phyloP scores from a whole-genome alignment of 2,797 vertebrate genomes.

The Chiroxiphia lanceolata region DNA sequence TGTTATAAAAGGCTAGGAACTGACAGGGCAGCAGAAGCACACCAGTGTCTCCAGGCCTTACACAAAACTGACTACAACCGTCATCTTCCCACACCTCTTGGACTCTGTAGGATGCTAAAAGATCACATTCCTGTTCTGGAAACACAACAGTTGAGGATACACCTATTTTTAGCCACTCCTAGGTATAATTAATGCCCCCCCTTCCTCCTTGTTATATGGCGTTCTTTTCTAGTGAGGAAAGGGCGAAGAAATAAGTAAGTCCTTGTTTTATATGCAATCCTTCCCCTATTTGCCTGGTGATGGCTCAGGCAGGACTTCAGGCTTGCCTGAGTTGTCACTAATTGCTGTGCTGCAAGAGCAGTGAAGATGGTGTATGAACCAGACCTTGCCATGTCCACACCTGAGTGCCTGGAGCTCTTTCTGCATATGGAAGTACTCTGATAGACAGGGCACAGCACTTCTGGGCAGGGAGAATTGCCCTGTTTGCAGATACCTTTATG shows the following conservation, averaged over 20 bases:
- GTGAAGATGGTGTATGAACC: not conserved
- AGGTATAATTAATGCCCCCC: not conserved
- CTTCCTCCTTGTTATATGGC: not conserved
- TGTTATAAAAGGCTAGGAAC: conserved; percentile 92
- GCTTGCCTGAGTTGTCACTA: not conserved
- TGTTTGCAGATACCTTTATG: not conserved
- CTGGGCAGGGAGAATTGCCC: not conserved
- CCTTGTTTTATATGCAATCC: not conserved
- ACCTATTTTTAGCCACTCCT: not conserved
- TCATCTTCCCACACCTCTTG: not conserved
- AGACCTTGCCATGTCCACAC: not conserved
- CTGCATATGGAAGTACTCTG: not conserved
- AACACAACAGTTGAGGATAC: not conserved
- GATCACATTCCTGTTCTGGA: not conserved
- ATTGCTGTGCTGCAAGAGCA: conserved; percentile 1
- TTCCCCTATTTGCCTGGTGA: not conserved
- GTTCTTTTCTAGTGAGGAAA: not conserved
- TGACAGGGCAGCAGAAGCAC: not conserved
- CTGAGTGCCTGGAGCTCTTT: not conserved
- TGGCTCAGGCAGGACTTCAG: not conserved
- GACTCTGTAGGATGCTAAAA: not conserved
- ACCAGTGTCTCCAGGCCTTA: not conserved
- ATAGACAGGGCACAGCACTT: not conserved
- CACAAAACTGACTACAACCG: not conserved
- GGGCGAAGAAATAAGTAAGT: not conserved